A percentile compares a stretch with the other conserved stretches of the same genome.
Conservation (phyloP, 2,113 vertebrate genomes). For the Motacilla alba region DNA sequence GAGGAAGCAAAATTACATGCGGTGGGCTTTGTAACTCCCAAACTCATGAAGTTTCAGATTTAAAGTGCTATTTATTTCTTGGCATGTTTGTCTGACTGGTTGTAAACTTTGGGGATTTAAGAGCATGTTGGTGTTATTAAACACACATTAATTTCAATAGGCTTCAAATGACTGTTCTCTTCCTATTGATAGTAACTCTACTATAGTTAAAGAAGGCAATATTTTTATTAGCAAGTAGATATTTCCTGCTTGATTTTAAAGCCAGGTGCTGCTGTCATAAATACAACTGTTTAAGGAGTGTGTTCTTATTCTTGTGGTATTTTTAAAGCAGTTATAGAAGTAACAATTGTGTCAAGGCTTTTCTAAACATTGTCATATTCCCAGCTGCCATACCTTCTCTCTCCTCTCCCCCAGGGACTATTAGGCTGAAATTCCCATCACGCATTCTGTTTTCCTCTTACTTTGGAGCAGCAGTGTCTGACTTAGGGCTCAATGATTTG, state of each 20-base stretch:
- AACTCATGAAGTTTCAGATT: not conserved
- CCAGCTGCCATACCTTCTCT: not conserved
- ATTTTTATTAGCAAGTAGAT: not conserved
- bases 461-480: not conserved
- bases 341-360: not conserved
- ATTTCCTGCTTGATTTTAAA: not conserved
- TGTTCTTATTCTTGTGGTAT: not conserved
- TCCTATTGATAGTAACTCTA: not conserved
- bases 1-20: not conserved
- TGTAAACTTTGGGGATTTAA: not conserved
- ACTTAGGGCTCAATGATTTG: not conserved
- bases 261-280: not conserved
- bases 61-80: not conserved
- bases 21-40: not conserved
- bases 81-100: not conserved
- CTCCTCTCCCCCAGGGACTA: not conserved
- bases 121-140: not conserved
- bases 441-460: not conserved
- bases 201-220: not conserved
- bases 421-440: not conserved
- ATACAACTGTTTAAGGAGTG: not conserved
- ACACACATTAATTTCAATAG: not conserved
- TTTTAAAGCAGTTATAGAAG: not conserved
- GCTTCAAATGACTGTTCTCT: not conserved
- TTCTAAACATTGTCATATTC: not conserved